A percentile compares a stretch with the other conserved stretches of the same genome.
These are phyloP conservation scores for Salarias fasciatus DNA, from an alignment of 2,797 vertebrate species.

Conservation along the genomic window DNA sequence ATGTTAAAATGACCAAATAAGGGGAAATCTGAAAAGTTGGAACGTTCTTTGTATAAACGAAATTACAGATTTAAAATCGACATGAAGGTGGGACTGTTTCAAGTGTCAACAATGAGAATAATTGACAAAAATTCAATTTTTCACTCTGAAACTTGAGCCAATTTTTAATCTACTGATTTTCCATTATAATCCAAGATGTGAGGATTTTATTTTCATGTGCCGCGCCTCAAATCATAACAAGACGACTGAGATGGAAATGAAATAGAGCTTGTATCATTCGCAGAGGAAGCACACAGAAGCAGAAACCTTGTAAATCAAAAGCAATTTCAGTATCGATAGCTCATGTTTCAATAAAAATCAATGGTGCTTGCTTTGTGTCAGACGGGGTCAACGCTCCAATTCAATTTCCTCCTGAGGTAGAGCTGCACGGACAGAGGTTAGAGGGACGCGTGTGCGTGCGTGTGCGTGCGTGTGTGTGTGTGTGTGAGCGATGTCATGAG, in stretches of 20 bases:
- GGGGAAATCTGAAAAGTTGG: no score
- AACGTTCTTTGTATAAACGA: no score
- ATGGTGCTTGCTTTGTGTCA: constrained; percentile 78
- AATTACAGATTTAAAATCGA: no score
- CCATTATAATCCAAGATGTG: neutral
- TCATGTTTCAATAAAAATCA: constrained; percentile 81
- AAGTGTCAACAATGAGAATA: no score
- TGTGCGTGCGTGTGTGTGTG: neutral
- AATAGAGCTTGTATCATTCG: constrained; percentile 10
- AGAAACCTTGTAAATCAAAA: constrained; percentile 65
- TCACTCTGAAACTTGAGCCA: neutral
- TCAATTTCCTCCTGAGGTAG: constrained; percentile 78
- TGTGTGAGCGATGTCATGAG: constrained; percentile 7
- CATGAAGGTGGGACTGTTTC: no score
- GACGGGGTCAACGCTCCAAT: constrained; percentile 78
- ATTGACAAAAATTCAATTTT: neutral
- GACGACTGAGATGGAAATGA: constrained; percentile 32
- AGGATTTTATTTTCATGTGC: constrained; percentile 17
- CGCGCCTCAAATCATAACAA: constrained; percentile 17
- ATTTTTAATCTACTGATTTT: constrained; percentile 15
- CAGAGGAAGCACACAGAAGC: constrained; percentile 33
- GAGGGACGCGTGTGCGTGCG: constrained; percentile 18
- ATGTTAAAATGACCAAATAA: no score
- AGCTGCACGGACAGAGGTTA: constrained; percentile 46
- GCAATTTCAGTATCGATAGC: constrained; percentile 80